Evolutionary conservation across 2,888 invertebrate genomes (phyloP).

Genomic region (Gastrophysa polygoni): DNA sequence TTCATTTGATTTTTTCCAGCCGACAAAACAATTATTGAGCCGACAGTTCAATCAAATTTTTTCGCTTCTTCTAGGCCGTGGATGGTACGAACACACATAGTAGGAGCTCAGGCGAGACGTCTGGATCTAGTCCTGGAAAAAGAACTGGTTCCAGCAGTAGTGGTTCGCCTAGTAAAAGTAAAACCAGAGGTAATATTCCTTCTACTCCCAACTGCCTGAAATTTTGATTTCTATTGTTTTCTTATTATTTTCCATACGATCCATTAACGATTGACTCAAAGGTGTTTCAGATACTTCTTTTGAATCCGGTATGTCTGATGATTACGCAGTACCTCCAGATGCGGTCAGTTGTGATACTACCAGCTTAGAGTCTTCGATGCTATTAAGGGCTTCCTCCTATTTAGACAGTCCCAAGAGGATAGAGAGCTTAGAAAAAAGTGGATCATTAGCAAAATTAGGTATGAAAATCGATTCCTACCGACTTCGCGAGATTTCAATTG

Average conservation of each 20-base stretch:
- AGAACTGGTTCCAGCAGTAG: constrained; percentile 70
- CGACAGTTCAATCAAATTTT: not conserved
- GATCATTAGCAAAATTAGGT: constrained; percentile 58
- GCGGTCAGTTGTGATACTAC: constrained; percentile 83
- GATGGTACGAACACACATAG: constrained; percentile 71
- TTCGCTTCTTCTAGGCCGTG: constrained; percentile 49
- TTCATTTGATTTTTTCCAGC: too few relatives aligned
- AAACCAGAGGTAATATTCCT: constrained; percentile 71
- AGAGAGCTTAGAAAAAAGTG: constrained; percentile 81
- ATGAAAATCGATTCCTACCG: constrained; percentile 15
- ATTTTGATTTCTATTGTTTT: constrained; percentile 30
- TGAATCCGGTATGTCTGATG: constrained; percentile 93
- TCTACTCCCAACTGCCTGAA: not conserved
- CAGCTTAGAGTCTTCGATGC: constrained; percentile 77
- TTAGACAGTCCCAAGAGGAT: constrained; percentile 66
- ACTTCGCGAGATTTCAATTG: not conserved
- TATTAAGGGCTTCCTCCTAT: constrained; percentile 66
- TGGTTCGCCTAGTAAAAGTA: constrained; percentile 80
- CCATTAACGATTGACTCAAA: constrained; percentile 52
- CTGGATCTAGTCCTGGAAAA: constrained; percentile 84
- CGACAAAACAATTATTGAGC: too few relatives aligned
- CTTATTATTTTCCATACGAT: constrained; percentile 37
- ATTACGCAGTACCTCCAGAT: constrained; percentile 96
- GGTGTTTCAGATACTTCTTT: constrained; percentile 82
- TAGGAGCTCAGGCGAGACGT: constrained; percentile 84